A percentile compares a stretch with the other conserved stretches of the same genome.
Conservation (phyloP, 2,888 invertebrate genomes). For the Mimas tiliae region DNA sequence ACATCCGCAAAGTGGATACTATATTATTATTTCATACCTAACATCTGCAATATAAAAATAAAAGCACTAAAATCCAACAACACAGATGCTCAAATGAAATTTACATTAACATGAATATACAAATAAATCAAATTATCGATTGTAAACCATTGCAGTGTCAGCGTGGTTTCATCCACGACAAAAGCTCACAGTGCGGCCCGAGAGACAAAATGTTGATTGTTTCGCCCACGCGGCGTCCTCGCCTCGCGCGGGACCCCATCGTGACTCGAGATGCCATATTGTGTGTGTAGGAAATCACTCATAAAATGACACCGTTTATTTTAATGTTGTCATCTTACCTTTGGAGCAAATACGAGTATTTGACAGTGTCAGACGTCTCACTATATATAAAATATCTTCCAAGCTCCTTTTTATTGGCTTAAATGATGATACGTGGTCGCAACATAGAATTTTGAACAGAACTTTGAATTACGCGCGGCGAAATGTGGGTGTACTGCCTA, state of each 20-base stretch:
- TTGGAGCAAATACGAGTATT: conserved; percentile 1
- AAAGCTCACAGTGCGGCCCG: conserved; percentile 12
- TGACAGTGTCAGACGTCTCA: background rate
- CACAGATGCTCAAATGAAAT: conserved; percentile 6
- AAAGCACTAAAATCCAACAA: background rate
- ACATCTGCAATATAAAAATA: background rate
- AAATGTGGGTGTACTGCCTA: no score
- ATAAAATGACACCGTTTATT: conserved; percentile 18
- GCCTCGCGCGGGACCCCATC: background rate
- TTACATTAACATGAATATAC: conserved; percentile 16
- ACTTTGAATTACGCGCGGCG: no score
- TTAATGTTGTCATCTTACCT: conserved; percentile 12
- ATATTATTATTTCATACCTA: no score
- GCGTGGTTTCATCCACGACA: conserved; percentile 5
- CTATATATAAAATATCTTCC: background rate
- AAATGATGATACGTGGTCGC: no score
- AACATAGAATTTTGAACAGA: no score
- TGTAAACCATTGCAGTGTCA: conserved; percentile 20
- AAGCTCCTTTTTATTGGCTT: no score
- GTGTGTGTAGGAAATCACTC: conserved; percentile 16
- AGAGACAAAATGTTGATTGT: conserved; percentile 27
- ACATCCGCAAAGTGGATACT: no score
- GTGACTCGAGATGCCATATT: conserved; percentile 12
- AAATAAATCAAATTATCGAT: conserved; percentile 21
- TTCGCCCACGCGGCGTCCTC: conserved; percentile 19